Evolutionary conservation across 2,113 vertebrate species (phyloP).

Genomic region (Mirounga angustirostris): DNA sequence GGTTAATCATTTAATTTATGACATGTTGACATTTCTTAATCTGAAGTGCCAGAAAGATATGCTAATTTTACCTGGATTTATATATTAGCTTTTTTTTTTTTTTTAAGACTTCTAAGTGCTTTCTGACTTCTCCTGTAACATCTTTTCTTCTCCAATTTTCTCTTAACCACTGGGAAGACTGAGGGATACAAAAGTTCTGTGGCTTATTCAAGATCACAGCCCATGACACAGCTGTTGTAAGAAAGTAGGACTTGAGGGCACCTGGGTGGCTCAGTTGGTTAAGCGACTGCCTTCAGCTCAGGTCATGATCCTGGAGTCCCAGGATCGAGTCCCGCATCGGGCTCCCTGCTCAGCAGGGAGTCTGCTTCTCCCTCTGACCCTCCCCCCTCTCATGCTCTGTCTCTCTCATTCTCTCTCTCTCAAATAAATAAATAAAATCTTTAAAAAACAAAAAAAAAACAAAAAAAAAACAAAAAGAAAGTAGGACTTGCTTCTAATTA

Average conservation of each 20-base stretch:
- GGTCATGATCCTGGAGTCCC: no score
- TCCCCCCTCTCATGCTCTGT: no score
- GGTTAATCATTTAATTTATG: conserved; percentile 61
- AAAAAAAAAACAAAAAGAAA: not conserved
- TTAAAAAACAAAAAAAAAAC: no score
- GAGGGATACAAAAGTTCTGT: not conserved
- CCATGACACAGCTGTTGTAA: not conserved
- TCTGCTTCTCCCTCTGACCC: no score
- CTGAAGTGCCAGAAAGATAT: conserved; percentile 48
- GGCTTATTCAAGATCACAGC: not conserved
- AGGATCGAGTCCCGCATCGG: no score
- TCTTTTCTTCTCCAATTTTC: not conserved
- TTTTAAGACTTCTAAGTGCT: conserved; percentile 21
- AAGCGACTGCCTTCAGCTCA: no score
- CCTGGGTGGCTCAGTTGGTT: no score
- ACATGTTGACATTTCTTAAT: conserved; percentile 49
- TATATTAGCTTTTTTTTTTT: not conserved
- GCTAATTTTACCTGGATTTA: conserved; percentile 53
- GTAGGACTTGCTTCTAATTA: not conserved
- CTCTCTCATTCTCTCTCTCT: no score
- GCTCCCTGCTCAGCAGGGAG: no score
- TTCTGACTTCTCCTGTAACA: not conserved
- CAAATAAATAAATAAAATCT: no score
- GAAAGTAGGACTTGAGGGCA: not conserved
- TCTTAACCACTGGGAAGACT: not conserved